Evolutionary conservation across 2,113 vertebrate genomes (phyloP).

Genomic region (Archilochus colubris): DNA sequence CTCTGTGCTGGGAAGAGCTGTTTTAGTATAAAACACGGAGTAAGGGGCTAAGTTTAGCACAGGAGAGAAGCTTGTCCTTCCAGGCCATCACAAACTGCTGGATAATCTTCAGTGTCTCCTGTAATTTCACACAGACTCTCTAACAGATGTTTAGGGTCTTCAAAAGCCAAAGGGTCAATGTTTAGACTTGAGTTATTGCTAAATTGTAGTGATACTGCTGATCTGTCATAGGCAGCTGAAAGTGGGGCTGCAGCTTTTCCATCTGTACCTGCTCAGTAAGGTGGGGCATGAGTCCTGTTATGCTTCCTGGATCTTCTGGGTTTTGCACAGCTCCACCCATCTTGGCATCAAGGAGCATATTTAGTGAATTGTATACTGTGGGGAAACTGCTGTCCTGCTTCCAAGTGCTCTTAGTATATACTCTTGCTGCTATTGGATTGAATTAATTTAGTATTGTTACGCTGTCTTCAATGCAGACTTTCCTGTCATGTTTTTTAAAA

Average conservation of each 20-base stretch:
- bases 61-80: not conserved
- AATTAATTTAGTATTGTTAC: not conserved
- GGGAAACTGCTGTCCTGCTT: not conserved
- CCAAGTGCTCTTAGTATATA: not conserved
- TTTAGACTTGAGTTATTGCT: not conserved
- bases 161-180: conserved; percentile 11
- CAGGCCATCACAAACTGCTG: not conserved
- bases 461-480: not conserved
- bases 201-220: not conserved
- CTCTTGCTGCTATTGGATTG: not conserved
- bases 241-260: not conserved
- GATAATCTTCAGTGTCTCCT: not conserved
- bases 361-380: not conserved
- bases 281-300: not conserved
- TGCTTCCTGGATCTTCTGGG: not conserved
- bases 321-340: not conserved
- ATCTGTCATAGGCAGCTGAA: not conserved
- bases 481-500: not conserved
- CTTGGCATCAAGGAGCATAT: not conserved
- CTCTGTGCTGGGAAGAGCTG: not conserved
- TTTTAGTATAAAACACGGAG: not conserved
- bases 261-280: not conserved
- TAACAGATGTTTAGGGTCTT: not conserved
- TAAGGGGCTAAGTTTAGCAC: not conserved
- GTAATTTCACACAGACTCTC: not conserved